Evolutionary conservation across 2,113 vertebrate genomes (phyloP), one percentile per base, ranked within the genome.

Genomic region (Calonectris borealis): DNA sequence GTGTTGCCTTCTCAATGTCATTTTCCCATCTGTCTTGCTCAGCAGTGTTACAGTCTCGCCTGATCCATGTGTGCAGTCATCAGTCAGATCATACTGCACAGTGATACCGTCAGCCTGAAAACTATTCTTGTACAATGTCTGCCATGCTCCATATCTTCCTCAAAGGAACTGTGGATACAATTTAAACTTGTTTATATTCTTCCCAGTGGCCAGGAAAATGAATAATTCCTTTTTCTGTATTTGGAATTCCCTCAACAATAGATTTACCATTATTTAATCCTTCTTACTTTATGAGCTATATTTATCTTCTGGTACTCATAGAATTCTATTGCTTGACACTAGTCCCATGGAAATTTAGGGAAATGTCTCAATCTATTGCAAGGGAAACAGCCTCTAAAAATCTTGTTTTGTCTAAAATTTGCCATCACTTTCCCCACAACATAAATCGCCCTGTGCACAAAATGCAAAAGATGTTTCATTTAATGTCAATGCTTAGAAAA

Each of bases 1-100:
- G 71, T 6, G 31, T 55, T 94, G 88, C 88, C 75, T 90, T 91
- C 89, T 91, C 93, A 95, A 84, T 94, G 96, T 97, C 93, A 92
- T 83, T 80, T 88, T 51, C 85, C 87, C 94, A 96, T 95, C 93
- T 96, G 96, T 69, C 90, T 91, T 85, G 72, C 87, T 93, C 86
- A 90, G 91, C 91, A 88, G 94, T 71, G 82, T 86, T 70, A 80
- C 61, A 57, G 81, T 62, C 91, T 87, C 6, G 5, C 84, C 93
- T 94, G 96, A n/a, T 89, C 81, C 57, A 27, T 25, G 71, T 54
- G 92, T 81, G 88, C 84, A 86, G 57, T 58, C 91, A 54, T 60
- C 90, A 93, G 61, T 78, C 88, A 93, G 91, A 77, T 79, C 82
- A 49, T 36, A 57, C 85, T 42, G 83, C 69, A 49, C 7, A 58